phyloP scores from a whole-genome alignment of 2,888 invertebrate species.

The Caenorhabditis sp. region DNA sequence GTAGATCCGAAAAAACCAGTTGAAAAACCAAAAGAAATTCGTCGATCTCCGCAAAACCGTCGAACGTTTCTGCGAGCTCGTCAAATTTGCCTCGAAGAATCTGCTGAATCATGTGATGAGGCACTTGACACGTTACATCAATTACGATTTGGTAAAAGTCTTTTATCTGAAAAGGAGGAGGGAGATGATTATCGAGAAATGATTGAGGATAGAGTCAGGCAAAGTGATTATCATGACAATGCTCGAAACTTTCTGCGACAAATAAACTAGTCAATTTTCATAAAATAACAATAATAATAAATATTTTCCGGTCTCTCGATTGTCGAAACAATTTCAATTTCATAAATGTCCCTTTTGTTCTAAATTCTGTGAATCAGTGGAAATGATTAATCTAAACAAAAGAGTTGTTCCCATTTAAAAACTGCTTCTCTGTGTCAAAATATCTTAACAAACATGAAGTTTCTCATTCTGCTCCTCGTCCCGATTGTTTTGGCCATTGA shows the following conservation, averaged over 20 bases:
- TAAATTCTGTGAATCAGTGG: not conserved
- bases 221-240: conserved; percentile 38
- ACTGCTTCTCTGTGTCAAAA: not conserved
- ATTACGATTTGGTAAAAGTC: conserved; percentile 40
- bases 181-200: conserved; percentile 13
- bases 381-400: not conserved
- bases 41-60: conserved; percentile 19
- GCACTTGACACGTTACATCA: conserved; percentile 49
- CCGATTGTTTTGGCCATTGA: not conserved
- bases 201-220: conserved; percentile 30
- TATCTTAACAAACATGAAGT: not conserved
- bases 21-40: not conserved
- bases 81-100: conserved; percentile 40
- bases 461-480: not conserved
- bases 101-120: conserved; percentile 40
- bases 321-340: too few species aligned
- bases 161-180: conserved; percentile 16
- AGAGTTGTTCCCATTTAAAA: not conserved
- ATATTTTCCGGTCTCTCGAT: not conserved
- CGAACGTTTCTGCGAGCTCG: conserved; percentile 36
- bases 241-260: conserved; percentile 28
- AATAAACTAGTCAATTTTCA: conserved; percentile 32
- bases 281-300: too few species aligned
- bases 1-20: conserved; percentile 7
- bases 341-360: not conserved